Percentiles rank a stretch among this genome's conserved stretches.
These are phyloP conservation scores for Troides helena DNA, from an alignment of 2,888 invertebrate species.

Conservation along the genomic window DNA sequence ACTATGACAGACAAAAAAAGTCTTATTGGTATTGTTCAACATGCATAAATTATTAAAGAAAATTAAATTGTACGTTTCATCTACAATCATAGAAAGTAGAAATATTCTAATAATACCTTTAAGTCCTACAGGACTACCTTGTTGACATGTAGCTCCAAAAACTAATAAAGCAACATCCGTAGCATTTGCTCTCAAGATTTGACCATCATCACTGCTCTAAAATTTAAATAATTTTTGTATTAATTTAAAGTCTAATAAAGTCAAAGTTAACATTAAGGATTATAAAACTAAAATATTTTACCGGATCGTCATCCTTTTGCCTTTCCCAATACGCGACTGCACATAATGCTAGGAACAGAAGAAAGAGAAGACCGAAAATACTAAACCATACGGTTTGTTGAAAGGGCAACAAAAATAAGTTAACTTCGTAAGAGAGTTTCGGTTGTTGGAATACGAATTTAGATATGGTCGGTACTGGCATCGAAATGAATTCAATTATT, in stretches of 20 bases:
- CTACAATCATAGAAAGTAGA: no score
- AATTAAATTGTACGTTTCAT: no score
- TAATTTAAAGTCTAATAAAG: background rate
- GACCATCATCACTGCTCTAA: constrained; percentile 52
- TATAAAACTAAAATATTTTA: constrained; percentile 29
- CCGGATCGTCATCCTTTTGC: constrained; percentile 46
- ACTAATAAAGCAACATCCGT: constrained; percentile 78
- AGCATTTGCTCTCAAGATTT: constrained; percentile 60
- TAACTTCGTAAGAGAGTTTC: constrained; percentile 85
- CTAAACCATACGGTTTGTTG: constrained; percentile 83
- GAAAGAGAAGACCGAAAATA: constrained; percentile 64
- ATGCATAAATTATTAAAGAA: no score
- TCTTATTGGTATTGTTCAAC: no score
- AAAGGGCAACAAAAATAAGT: constrained; percentile 86
- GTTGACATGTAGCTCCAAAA: constrained; percentile 82
- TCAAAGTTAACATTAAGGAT: background rate
- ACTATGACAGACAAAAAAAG: no score
- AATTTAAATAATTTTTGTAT: constrained; percentile 22
- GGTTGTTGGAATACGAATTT: constrained; percentile 87
- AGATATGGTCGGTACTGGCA: constrained; percentile 84
- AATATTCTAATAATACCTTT: constrained; percentile 53
- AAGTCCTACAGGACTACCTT: constrained; percentile 77
- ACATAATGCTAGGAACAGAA: constrained; percentile 65
- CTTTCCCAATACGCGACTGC: constrained; percentile 67
- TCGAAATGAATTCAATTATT: constrained; percentile 83